phyloP scores from a whole-genome alignment of 2,113 vertebrate genomes.

The Phodopus roborovskii region DNA sequence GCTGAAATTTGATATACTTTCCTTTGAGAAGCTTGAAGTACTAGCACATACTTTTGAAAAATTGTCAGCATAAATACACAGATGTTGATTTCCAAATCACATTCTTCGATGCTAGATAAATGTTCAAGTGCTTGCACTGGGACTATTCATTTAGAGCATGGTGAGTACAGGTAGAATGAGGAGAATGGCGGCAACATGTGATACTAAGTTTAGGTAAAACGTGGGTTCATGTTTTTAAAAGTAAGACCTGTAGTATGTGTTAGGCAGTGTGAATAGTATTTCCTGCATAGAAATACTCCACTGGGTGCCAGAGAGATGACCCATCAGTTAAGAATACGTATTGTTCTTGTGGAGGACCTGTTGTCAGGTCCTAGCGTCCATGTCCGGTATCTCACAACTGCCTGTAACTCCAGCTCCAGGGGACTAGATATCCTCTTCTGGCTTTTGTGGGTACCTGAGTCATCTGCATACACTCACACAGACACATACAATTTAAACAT shows the following conservation, averaged over 20 bases:
- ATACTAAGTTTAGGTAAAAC: not conserved
- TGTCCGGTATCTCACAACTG: not conserved
- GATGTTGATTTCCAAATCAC: not conserved
- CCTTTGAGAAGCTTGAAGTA: conserved; percentile 20
- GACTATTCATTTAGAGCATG: not conserved
- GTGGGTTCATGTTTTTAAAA: not conserved
- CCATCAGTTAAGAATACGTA: not conserved
- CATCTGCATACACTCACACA: not conserved
- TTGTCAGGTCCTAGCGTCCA: not conserved
- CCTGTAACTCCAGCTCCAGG: not conserved
- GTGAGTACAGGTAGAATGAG: not conserved
- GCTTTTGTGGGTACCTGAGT: not conserved
- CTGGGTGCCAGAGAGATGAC: not conserved
- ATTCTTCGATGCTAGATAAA: not conserved
- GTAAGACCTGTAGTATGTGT: not conserved
- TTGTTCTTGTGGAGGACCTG: not conserved
- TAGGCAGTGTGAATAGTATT: not conserved
- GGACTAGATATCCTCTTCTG: not conserved
- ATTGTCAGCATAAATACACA: conserved; percentile 48
- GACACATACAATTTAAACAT: not conserved
- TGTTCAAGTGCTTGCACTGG: not conserved
- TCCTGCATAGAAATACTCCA: not conserved
- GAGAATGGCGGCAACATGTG: not conserved
- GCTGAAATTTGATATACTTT: conserved; percentile 39
- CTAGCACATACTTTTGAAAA: not conserved